Conservation (phyloP, 2,113 vertebrate genomes). For the Reinhardtius hippoglossoides region DNA sequence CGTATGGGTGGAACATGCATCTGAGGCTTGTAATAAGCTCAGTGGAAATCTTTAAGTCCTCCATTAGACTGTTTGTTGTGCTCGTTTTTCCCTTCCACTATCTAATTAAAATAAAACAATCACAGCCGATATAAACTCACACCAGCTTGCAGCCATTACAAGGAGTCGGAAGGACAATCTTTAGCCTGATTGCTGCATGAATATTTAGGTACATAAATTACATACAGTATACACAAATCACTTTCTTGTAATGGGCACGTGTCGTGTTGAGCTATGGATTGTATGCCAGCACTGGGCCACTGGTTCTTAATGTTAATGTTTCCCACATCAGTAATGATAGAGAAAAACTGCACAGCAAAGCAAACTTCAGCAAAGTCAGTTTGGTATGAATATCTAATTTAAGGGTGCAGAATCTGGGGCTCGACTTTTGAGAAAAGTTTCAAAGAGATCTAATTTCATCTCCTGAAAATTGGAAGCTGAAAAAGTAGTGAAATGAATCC, state of each 20-base stretch:
- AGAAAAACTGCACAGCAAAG: background rate
- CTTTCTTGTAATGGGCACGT: background rate
- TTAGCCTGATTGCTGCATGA: background rate
- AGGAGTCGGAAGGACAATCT: background rate
- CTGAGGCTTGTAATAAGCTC: slow-evolving; percentile 36
- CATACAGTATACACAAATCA: background rate
- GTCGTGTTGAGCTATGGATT: background rate
- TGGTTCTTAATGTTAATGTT: background rate
- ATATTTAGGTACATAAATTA: background rate
- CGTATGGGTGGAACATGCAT: slow-evolving; percentile 3
- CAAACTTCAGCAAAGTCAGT: too few relatives aligned
- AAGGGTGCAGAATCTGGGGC: background rate
- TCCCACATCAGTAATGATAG: background rate
- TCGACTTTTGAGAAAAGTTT: background rate
- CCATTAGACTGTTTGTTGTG: background rate
- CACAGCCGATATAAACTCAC: background rate
- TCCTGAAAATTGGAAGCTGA: background rate
- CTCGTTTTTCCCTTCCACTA: background rate
- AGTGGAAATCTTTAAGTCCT: slow-evolving; percentile 15
- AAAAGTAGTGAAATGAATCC: background rate
- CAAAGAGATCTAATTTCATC: background rate
- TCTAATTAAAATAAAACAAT: background rate
- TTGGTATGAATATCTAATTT: background rate
- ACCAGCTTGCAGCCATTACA: slow-evolving; percentile 8
- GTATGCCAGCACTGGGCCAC: background rate